Conservation (phyloP, 2,888 invertebrate species). For the Apodemia hepburni region DNA sequence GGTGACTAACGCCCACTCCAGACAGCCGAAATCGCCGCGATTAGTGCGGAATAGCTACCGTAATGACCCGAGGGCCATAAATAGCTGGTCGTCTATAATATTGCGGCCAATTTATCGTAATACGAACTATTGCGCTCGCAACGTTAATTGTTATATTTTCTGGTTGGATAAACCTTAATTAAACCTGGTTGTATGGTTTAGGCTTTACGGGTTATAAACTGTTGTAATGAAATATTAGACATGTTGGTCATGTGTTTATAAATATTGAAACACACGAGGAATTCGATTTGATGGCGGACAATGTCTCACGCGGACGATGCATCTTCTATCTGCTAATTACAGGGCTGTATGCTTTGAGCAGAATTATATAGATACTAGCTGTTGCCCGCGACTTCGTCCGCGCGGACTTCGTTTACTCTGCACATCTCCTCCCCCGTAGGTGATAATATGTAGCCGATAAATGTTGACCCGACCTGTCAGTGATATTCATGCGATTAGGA, state of each 20-base stretch:
- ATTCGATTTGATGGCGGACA: too few species aligned
- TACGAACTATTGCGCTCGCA: constrained; percentile 24
- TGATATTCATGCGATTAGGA: too few species aligned
- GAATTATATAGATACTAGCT: too few species aligned
- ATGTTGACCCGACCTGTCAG: too few species aligned
- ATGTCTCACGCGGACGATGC: too few species aligned
- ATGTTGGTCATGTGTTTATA: neutral
- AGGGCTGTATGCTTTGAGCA: too few species aligned
- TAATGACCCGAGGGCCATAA: constrained; percentile 34
- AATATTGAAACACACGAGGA: too few species aligned
- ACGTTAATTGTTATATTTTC: constrained; percentile 18
- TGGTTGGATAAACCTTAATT: constrained; percentile 12
- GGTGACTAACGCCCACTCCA: constrained; percentile 33
- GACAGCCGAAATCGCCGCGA: constrained; percentile 40
- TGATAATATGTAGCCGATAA: too few species aligned
- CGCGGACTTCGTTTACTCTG: too few species aligned
- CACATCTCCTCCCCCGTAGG: too few species aligned
- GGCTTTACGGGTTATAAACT: constrained; percentile 2
- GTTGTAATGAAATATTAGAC: neutral
- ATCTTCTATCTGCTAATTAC: too few species aligned
- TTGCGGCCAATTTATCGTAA: constrained; percentile 40
- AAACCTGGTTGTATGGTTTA: neutral
- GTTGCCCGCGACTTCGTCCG: too few species aligned
- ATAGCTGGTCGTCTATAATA: constrained; percentile 42
- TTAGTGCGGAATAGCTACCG: constrained; percentile 51